phyloP scores from a whole-genome alignment of 1,140 invertebrate species.

The Rhopalosiphum padi region DNA sequence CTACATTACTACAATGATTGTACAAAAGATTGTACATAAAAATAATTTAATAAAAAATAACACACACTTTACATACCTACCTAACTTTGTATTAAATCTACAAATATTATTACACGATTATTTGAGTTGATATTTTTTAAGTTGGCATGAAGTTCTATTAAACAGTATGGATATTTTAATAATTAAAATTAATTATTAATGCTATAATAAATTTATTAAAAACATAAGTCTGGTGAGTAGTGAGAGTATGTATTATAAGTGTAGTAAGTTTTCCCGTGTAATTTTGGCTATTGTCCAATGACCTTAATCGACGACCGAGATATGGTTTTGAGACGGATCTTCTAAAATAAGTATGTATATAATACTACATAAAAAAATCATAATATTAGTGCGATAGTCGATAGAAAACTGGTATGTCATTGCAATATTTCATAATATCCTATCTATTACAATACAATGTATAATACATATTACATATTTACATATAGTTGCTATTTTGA shows the following conservation, averaged over 20 bases:
- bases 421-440: neutral
- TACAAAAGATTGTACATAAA: no score
- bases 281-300: conserved; percentile 43
- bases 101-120: neutral
- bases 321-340: conserved; percentile 12
- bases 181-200: neutral
- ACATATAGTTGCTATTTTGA: neutral
- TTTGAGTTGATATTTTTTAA: neutral
- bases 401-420: neutral
- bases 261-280: neutral
- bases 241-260: neutral
- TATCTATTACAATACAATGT: neutral
- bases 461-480: neutral
- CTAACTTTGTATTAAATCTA: no score
- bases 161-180: neutral
- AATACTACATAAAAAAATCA: neutral
- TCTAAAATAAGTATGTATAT: neutral
- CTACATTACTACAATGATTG: no score
- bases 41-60: no score
- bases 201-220: neutral
- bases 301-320: conserved; percentile 33
- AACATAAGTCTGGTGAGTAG: neutral
- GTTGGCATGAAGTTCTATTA: neutral
- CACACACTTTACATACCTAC: no score
- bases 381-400: neutral